A percentile compares a stretch with the other conserved stretches of the same genome.
Evolutionary conservation across 1,140 invertebrate genomes (phyloP).

Genomic region (Laupala kohalensis): DNA sequence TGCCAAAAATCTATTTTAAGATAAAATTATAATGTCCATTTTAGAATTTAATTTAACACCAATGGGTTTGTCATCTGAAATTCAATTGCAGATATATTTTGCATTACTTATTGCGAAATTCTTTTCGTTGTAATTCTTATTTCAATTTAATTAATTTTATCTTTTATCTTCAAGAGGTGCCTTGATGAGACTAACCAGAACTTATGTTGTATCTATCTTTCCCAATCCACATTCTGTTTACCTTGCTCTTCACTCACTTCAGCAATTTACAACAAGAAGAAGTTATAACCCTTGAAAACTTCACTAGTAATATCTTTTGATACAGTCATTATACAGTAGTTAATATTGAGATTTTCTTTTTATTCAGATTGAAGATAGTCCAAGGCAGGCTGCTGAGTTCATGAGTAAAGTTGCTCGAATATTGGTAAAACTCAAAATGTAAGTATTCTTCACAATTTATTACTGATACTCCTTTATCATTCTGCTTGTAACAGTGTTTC

Average conservation of each 20-base stretch:
- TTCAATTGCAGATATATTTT: too few species aligned
- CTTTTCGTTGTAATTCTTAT: background rate
- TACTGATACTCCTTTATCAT: background rate
- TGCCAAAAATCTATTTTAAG: too few species aligned
- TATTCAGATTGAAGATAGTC: conserved; percentile 68
- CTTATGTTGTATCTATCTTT: too few species aligned
- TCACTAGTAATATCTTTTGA: background rate
- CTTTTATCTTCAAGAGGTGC: background rate
- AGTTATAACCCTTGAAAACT: too few species aligned
- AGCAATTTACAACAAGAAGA: too few species aligned
- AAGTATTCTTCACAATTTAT: conserved; percentile 20
- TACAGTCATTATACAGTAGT: background rate
- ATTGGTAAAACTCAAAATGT: conserved; percentile 65
- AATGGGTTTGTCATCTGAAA: too few species aligned
- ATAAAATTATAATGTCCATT: too few species aligned
- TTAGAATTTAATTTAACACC: too few species aligned
- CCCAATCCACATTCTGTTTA: too few species aligned
- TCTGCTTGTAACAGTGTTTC: background rate
- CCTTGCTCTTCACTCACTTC: too few species aligned
- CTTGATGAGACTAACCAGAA: too few species aligned
- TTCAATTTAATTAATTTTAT: background rate
- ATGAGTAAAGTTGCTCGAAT: conserved; percentile 72
- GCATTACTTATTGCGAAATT: too few species aligned
- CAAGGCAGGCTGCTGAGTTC: conserved; percentile 74
- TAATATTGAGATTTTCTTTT: conserved; percentile 6